Percentiles rank a stretch among this genome's conserved stretches.
phyloP scores from a whole-genome alignment of 2,888 invertebrate species.

The Drosophila quinaria region DNA sequence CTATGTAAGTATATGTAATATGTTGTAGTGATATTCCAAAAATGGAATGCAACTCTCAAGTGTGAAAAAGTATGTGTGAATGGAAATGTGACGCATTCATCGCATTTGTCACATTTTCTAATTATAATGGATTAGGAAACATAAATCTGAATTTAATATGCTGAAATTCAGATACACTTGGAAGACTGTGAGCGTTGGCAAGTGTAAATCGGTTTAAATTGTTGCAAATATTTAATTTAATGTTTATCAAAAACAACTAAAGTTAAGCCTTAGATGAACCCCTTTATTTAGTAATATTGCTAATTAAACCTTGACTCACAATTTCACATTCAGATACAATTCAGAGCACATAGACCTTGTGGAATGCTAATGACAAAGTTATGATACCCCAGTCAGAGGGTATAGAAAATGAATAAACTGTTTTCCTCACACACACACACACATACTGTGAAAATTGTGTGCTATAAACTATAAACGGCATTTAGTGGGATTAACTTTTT shows the following conservation, averaged over 20 bases:
- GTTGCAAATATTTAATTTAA: too few species aligned
- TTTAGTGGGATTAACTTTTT: conserved; percentile 80
- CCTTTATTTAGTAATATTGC: too few species aligned
- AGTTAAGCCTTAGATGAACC: background rate
- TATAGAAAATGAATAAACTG: conserved; percentile 22
- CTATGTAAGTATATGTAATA: background rate
- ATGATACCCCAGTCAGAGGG: conserved; percentile 15
- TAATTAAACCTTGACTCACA: background rate
- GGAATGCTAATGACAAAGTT: conserved; percentile 13
- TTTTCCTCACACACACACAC: conserved; percentile 12
- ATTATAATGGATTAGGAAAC: conserved; percentile 31
- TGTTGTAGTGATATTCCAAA: background rate
- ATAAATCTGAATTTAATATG: background rate
- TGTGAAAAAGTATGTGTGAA: conserved; percentile 1
- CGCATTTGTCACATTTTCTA: conserved; percentile 51
- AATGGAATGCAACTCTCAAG: conserved; percentile 10
- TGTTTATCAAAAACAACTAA: background rate
- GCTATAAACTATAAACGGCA: conserved; percentile 82
- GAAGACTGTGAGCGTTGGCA: background rate
- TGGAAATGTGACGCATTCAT: conserved; percentile 3
- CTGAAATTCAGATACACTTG: background rate
- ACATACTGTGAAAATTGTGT: conserved; percentile 34
- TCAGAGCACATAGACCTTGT: background rate
- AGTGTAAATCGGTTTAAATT: too few species aligned
- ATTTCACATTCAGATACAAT: background rate